Evolutionary conservation across 2,113 vertebrate species (phyloP).

Genomic region (Cyphomyrus discorhynchus): DNA sequence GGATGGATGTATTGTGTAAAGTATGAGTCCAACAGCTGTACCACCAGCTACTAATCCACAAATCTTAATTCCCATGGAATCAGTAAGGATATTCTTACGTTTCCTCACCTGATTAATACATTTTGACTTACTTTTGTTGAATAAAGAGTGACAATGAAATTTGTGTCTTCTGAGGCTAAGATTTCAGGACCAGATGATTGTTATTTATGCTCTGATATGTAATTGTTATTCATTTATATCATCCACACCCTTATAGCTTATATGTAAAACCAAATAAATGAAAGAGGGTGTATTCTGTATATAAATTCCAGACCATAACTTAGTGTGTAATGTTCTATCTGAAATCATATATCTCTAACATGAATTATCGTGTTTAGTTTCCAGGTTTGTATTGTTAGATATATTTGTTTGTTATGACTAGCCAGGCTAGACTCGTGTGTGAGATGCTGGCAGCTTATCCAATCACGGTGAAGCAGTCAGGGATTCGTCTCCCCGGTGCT

Average conservation of each 20-base stretch:
- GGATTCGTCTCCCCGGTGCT: conserved; percentile 36
- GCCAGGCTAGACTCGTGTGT: background rate
- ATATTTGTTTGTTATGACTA: background rate
- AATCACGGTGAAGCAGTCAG: conserved; percentile 40
- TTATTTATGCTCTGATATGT: background rate
- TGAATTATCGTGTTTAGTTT: background rate
- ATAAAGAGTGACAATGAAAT: background rate
- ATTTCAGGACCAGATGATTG: background rate
- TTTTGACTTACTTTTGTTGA: background rate
- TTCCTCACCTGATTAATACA: background rate
- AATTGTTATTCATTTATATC: background rate
- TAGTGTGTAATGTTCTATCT: background rate
- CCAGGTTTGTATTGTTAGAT: background rate
- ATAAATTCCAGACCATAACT: background rate
- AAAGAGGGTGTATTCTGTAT: background rate
- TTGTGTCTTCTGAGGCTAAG: background rate
- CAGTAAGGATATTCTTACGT: background rate
- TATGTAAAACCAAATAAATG: background rate
- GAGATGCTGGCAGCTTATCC: conserved; percentile 36
- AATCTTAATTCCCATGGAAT: background rate
- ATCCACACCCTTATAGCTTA: background rate
- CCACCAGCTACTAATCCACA: background rate
- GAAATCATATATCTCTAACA: background rate
- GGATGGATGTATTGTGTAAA: background rate
- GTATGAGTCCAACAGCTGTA: background rate